Conservation (phyloP, 2,797 vertebrate species). For the Salarias fasciatus region DNA sequence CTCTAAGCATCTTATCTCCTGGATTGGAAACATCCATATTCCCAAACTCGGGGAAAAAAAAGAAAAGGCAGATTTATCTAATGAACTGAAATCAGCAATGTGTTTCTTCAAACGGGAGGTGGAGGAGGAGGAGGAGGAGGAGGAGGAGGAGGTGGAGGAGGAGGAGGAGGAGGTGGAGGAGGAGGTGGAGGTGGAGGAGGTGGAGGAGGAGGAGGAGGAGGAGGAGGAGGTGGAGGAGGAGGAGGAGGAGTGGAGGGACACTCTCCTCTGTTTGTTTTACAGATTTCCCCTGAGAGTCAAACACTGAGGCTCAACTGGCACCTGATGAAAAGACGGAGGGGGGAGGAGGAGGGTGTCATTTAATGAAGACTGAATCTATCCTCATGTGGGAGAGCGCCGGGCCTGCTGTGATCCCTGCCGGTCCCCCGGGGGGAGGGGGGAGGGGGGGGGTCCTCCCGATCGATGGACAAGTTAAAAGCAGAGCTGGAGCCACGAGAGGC, state of each 20-base stretch:
- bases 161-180: too few relatives aligned
- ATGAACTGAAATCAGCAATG: constrained; percentile 4
- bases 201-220: too few relatives aligned
- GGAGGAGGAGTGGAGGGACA: too few relatives aligned
- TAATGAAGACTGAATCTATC: constrained; percentile 54
- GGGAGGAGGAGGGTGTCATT: constrained; percentile 30
- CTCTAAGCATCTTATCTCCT: constrained; percentile 57
- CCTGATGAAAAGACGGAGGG: constrained; percentile 40
- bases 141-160: too few relatives aligned
- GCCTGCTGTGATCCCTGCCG: constrained; percentile 45
- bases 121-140: too few relatives aligned
- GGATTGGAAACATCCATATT: constrained; percentile 37
- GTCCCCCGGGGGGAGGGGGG: constrained; percentile 43
- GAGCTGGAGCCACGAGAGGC: constrained; percentile 20
- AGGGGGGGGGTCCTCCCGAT: constrained; percentile 38
- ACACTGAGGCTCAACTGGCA: constrained; percentile 24
- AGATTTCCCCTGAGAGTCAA: constrained; percentile 42
- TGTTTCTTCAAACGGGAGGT: too few relatives aligned
- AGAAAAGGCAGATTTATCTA: constrained; percentile 13
- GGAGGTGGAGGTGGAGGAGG: too few relatives aligned
- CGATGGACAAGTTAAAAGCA: constrained; percentile 53
- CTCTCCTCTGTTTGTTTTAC: constrained; percentile 6
- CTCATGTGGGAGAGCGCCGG: constrained; percentile 40
- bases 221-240: too few relatives aligned
- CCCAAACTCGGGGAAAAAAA: constrained; percentile 8